These are phyloP conservation scores for Cerastis leucographa DNA, from an alignment of 2,888 invertebrate species.

Conservation along the genomic window DNA sequence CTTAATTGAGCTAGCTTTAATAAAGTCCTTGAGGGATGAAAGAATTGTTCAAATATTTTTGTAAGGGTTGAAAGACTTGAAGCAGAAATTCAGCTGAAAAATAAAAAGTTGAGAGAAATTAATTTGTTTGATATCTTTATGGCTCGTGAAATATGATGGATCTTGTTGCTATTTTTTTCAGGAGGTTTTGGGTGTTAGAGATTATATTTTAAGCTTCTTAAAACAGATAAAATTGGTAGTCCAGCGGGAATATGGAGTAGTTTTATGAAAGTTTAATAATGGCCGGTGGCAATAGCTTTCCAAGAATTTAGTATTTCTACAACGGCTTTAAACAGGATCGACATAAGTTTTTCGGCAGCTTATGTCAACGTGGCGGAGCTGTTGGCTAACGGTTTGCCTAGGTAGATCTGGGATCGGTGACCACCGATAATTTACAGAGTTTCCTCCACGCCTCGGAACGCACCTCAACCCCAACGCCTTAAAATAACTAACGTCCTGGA, in stretches of 20 bases:
- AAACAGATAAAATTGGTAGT: not conserved
- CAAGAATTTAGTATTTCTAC: no score
- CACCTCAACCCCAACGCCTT: not conserved
- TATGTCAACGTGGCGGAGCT: not conserved
- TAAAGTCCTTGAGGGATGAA: conserved; percentile 65
- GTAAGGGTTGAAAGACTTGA: conserved; percentile 44
- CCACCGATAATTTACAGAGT: not conserved
- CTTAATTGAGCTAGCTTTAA: conserved; percentile 73
- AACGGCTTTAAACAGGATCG: no score
- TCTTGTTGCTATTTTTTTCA: conserved; percentile 25
- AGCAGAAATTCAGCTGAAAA: conserved; percentile 15
- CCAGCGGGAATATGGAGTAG: not conserved
- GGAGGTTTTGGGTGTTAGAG: not conserved
- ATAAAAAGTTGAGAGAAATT: conserved; percentile 53
- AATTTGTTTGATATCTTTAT: conserved; percentile 57
- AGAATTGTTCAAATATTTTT: conserved; percentile 65
- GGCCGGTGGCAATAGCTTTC: no score
- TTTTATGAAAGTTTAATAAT: not conserved
- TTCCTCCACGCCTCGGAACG: not conserved
- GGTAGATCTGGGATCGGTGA: not conserved
- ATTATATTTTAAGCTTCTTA: conserved; percentile 2
- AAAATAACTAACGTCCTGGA: no score
- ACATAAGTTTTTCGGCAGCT: not conserved
- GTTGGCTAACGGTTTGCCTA: not conserved
- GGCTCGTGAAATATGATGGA: conserved; percentile 33